These are phyloP conservation scores for Stigmatopora argus DNA, from an alignment of 2,113 vertebrate genomes.

Conservation along the genomic window DNA sequence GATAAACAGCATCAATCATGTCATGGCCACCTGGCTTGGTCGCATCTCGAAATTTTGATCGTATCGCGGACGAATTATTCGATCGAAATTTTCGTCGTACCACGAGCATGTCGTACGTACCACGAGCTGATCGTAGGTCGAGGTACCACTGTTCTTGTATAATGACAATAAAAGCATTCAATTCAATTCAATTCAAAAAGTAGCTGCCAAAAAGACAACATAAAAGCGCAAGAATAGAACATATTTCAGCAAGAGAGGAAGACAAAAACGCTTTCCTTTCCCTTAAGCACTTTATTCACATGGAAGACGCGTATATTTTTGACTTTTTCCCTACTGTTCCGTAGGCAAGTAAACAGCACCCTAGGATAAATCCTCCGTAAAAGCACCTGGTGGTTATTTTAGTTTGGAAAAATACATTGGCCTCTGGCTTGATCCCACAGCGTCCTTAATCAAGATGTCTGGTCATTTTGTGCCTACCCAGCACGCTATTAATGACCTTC, in stretches of 20 bases:
- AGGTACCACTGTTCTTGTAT: too few relatives aligned
- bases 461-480: constrained; percentile 10
- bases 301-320: constrained; percentile 20
- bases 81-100: too few relatives aligned
- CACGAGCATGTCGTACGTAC: too few relatives aligned
- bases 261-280: constrained; percentile 28
- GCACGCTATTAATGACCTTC: constrained; percentile 42
- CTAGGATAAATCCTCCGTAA: constrained; percentile 23
- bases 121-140: too few relatives aligned
- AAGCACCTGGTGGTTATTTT: constrained; percentile 32
- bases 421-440: constrained; percentile 34
- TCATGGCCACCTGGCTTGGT: too few relatives aligned
- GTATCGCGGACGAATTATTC: too few relatives aligned
- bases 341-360: constrained; percentile 33
- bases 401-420: constrained; percentile 4
- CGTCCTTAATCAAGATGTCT: constrained; percentile 39
- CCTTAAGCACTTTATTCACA: constrained; percentile 41
- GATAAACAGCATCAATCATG: too few relatives aligned
- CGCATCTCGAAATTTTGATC: too few relatives aligned
- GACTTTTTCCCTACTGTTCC: constrained; percentile 25
- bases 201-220: constrained; percentile 12
- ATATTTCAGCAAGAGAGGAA: constrained; percentile 32
- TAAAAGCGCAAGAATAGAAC: too few relatives aligned
- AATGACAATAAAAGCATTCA: too few relatives aligned
- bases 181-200: background rate